Percentiles rank a stretch among this genome's conserved stretches.
These are phyloP conservation scores for Calliopum simillimum DNA, from an alignment of 2,888 invertebrate species.

Conservation along the genomic window DNA sequence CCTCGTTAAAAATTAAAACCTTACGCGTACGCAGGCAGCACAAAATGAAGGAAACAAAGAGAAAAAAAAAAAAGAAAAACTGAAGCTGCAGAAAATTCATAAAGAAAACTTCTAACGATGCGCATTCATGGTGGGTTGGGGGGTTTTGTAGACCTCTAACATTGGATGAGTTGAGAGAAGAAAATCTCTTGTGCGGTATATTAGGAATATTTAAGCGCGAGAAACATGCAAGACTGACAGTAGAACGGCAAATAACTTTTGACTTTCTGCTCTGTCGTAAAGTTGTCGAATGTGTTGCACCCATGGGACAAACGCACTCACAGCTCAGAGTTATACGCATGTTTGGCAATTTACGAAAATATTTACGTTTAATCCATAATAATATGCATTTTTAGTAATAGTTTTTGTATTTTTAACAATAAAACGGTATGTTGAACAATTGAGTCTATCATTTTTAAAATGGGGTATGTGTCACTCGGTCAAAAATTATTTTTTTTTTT, in stretches of 20 bases:
- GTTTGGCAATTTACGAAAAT: no score
- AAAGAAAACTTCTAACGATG: conserved; percentile 5
- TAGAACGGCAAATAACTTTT: conserved; percentile 46
- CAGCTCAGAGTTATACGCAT: conserved; percentile 20
- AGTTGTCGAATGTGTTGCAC: conserved; percentile 54
- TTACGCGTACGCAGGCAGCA: conserved; percentile 36
- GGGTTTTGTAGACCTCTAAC: neutral
- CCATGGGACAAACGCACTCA: conserved; percentile 46
- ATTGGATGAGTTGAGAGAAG: neutral
- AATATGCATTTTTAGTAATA: no score
- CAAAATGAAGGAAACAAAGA: neutral
- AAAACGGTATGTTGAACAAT: no score
- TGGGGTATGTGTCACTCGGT: no score
- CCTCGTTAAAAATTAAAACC: conserved; percentile 57
- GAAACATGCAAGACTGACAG: conserved; percentile 51
- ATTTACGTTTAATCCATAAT: no score
- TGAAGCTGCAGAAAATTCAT: conserved; percentile 4
- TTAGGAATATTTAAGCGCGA: conserved; percentile 48
- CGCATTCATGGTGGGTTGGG: neutral
- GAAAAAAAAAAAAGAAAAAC: conserved; percentile 7
- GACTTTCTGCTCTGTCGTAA: conserved; percentile 45
- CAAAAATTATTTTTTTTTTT: no score
- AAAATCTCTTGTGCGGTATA: neutral
- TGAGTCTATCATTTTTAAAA: no score
- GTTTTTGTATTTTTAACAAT: no score